Evolutionary conservation across 2,888 invertebrate genomes (phyloP).

Genomic region (Argynnis bischoffii): DNA sequence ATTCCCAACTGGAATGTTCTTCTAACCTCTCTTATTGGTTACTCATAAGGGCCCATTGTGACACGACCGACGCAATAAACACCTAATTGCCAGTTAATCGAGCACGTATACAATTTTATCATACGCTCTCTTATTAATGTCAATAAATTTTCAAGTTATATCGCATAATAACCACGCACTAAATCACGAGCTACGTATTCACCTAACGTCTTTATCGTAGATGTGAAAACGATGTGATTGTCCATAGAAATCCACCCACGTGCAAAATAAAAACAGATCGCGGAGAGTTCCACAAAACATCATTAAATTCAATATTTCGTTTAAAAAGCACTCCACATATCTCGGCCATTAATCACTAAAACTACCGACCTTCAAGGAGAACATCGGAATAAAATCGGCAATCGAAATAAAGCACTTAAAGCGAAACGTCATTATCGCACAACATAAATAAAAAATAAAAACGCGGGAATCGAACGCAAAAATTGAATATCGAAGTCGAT

Average conservation of each 20-base stretch:
- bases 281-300: slow-evolving; percentile 72
- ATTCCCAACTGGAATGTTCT: slow-evolving; percentile 35
- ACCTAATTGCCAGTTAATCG: slow-evolving; percentile 50
- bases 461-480: slow-evolving; percentile 79
- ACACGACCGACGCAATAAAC: slow-evolving; percentile 46
- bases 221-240: slow-evolving; percentile 38
- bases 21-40: slow-evolving; percentile 47
- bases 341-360: slow-evolving; percentile 81
- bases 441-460: slow-evolving; percentile 78
- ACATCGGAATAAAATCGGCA: slow-evolving; percentile 82
- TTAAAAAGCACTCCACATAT: slow-evolving; percentile 81
- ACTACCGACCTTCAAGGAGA: slow-evolving; percentile 80
- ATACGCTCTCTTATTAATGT: slow-evolving; percentile 50
- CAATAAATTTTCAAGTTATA: slow-evolving; percentile 52
- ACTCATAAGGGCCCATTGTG: slow-evolving; percentile 53
- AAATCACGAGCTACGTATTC: slow-evolving; percentile 22
- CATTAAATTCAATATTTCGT: slow-evolving; percentile 82
- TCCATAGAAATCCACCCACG: slow-evolving; percentile 61
- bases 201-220: slow-evolving; percentile 35
- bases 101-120: slow-evolving; percentile 52
- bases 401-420: slow-evolving; percentile 83
- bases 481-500: slow-evolving; percentile 81
- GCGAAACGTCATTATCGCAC: slow-evolving; percentile 82
- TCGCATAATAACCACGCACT: slow-evolving; percentile 32
- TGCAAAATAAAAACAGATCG: slow-evolving; percentile 50